A percentile compares a stretch with the other conserved stretches of the same genome.
Conservation (phyloP, 2,888 invertebrate genomes). For the Drosophila ochracea region DNA sequence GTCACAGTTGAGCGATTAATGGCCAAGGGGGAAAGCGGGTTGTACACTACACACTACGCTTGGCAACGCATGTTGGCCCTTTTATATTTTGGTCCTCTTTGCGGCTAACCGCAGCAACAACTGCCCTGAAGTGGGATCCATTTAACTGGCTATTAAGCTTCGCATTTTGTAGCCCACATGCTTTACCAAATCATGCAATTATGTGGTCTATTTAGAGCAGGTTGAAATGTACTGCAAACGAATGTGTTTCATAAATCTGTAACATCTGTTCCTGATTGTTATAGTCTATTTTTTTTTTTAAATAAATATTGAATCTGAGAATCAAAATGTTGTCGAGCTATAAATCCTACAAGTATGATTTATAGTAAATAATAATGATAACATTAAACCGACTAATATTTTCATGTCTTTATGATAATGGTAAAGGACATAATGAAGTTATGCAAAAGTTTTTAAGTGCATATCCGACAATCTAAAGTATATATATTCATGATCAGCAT, state of each 20-base stretch:
- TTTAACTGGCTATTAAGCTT: slow-evolving; percentile 26
- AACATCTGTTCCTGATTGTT: not conserved
- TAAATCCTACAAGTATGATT: not conserved
- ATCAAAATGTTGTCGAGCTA: not conserved
- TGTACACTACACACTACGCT: slow-evolving; percentile 9
- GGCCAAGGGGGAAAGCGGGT: not conserved
- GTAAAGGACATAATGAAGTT: not conserved
- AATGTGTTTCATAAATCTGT: not conserved
- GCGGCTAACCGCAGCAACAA: slow-evolving; percentile 45
- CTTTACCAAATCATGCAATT: not conserved
- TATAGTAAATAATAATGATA: not conserved
- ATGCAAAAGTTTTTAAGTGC: not conserved
- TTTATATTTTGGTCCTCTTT: slow-evolving; percentile 19
- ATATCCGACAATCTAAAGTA: not conserved
- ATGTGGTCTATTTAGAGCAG: not conserved
- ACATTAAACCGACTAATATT: not conserved
- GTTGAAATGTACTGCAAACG: not conserved
- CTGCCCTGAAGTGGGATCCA: slow-evolving; percentile 11
- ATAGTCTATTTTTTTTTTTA: too few relatives aligned
- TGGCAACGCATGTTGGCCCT: slow-evolving; percentile 21
- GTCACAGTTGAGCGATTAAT: slow-evolving; percentile 10
- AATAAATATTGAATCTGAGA: not conserved
- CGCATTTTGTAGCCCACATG: slow-evolving; percentile 6
- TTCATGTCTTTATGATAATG: not conserved
- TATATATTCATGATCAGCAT: not conserved